Evolutionary conservation across 2,113 vertebrate genomes (phyloP).

Genomic region (Mus pahari): DNA sequence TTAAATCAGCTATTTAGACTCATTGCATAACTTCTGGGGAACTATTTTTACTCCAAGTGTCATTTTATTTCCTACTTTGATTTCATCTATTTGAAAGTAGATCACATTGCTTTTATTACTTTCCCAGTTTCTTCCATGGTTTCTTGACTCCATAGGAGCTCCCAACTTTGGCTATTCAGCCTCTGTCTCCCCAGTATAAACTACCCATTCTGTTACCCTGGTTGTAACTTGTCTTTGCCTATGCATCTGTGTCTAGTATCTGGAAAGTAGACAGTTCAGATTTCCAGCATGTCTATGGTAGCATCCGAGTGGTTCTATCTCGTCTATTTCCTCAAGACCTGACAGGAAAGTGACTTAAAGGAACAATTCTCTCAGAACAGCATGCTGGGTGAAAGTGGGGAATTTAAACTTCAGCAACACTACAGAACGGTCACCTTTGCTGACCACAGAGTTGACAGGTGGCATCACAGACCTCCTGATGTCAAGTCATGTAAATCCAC

Average conservation of each 20-base stretch:
- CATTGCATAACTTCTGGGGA: slow-evolving; percentile 38
- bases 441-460: neutral
- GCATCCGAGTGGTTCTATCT: neutral
- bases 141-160: neutral
- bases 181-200: neutral
- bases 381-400: neutral
- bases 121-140: neutral
- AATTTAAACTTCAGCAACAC: neutral
- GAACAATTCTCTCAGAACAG: neutral
- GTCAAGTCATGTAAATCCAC: neutral
- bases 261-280: neutral
- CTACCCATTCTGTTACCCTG: neutral
- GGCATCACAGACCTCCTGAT: neutral
- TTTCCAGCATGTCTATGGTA: neutral
- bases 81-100: slow-evolving; percentile 49
- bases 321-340: neutral
- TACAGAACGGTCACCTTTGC: neutral
- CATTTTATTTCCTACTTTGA: slow-evolving; percentile 29
- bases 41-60: slow-evolving; percentile 54
- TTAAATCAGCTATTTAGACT: slow-evolving; percentile 60
- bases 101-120: slow-evolving; percentile 29
- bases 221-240: slow-evolving; percentile 15
- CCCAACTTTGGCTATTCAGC: neutral
- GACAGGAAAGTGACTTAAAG: neutral
- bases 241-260: neutral